phyloP scores from a whole-genome alignment of 2,888 invertebrate genomes.

The Eremobia ochroleuca region DNA sequence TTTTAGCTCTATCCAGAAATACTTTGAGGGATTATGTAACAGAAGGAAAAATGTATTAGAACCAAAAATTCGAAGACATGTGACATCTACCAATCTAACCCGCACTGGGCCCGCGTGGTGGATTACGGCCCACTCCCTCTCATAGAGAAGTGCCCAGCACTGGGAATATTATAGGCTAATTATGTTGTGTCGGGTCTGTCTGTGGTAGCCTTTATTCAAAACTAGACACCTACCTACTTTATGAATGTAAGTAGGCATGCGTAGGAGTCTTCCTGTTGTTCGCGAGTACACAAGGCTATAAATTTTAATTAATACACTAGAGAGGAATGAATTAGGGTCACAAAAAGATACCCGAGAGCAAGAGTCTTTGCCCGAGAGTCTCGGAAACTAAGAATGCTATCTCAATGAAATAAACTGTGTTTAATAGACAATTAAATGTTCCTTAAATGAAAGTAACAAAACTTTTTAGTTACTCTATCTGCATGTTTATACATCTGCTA shows the following conservation, averaged over 20 bases:
- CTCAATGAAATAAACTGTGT: too few species aligned
- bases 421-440: too few species aligned
- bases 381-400: too few species aligned
- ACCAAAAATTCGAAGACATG: not conserved
- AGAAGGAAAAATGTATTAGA: not conserved
- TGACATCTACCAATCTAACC: not conserved
- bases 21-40: not conserved
- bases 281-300: conserved; percentile 26
- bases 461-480: too few species aligned
- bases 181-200: not conserved
- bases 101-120: not conserved
- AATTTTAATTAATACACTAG: conserved; percentile 54
- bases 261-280: conserved; percentile 51
- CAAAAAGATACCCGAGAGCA: too few species aligned
- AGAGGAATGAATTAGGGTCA: too few species aligned
- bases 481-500: too few species aligned
- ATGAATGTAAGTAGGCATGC: not conserved
- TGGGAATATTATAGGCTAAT: not conserved
- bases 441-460: too few species aligned
- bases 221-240: not conserved
- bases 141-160: not conserved
- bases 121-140: not conserved
- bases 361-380: too few species aligned
- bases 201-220: not conserved
- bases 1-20: not conserved